Percentiles rank a stretch among this genome's conserved stretches.
These are phyloP conservation scores for Chymomyza procnemis DNA, from an alignment of 2,888 invertebrate species.

Conservation along the genomic window DNA sequence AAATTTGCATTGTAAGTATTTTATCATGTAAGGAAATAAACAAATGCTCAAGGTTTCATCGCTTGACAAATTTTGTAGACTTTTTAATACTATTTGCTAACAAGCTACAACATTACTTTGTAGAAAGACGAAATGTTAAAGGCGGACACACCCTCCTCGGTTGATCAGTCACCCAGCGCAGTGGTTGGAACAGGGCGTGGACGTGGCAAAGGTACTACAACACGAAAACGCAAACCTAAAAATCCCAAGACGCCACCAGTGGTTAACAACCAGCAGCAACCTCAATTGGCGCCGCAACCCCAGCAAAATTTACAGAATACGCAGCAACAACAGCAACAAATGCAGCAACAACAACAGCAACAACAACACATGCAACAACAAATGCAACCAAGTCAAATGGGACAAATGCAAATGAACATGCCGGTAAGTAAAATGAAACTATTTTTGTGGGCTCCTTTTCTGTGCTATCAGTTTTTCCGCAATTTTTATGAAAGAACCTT, in stretches of 20 bases:
- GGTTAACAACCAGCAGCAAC: constrained; percentile 73
- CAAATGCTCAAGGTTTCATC: too few species aligned
- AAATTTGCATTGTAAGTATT: constrained; percentile 76
- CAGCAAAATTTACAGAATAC: constrained; percentile 64
- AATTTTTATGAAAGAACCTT: too few species aligned
- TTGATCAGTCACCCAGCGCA: constrained; percentile 79
- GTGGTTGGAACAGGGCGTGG: constrained; percentile 73
- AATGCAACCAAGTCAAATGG: constrained; percentile 74
- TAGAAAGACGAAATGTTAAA: constrained; percentile 82
- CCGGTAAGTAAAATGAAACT: constrained; percentile 55
- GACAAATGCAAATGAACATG: constrained; percentile 78
- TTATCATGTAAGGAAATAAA: too few species aligned
- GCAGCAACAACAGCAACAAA: constrained; percentile 68
- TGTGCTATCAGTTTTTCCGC: neutral
- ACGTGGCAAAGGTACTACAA: constrained; percentile 76
- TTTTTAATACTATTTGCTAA: neutral
- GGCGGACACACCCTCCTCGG: constrained; percentile 82
- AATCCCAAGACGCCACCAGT: constrained; percentile 79
- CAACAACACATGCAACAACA: constrained; percentile 76
- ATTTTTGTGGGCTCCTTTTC: neutral
- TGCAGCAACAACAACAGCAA: constrained; percentile 76
- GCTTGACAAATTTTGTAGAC: too few species aligned
- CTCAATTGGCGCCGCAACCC: constrained; percentile 71
- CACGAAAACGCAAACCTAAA: constrained; percentile 77
- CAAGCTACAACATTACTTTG: constrained; percentile 22